A percentile compares a stretch with the other conserved stretches of the same genome.
phyloP scores from a whole-genome alignment of 1,140 invertebrate species.

The Sarcophaga peregrina region DNA sequence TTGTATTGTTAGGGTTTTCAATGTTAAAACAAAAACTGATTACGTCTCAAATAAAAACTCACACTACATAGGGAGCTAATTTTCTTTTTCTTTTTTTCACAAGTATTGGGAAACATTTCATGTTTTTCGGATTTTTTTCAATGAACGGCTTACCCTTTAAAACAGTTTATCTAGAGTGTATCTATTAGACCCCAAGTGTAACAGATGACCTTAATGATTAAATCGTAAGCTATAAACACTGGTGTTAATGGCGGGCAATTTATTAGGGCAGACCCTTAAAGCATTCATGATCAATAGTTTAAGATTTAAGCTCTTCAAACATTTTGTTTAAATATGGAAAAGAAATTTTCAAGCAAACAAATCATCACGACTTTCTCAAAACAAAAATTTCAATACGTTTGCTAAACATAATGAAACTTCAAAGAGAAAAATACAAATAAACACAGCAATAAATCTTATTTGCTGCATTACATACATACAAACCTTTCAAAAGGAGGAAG shows the following conservation, averaged over 20 bases:
- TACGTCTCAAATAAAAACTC: neutral
- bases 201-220: constrained; percentile 3
- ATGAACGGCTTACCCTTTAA: neutral
- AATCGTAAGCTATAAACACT: neutral
- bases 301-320: neutral
- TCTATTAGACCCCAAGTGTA: neutral
- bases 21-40: neutral
- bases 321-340: neutral
- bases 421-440: constrained; percentile 8
- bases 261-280: neutral
- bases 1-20: neutral
- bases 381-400: neutral
- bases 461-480: neutral
- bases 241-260: neutral
- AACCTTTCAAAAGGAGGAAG: too few relatives aligned
- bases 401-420: neutral
- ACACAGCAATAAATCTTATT: constrained; percentile 2
- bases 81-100: neutral
- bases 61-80: neutral
- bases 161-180: neutral
- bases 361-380: neutral
- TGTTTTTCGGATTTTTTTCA: neutral
- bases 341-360: neutral
- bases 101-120: neutral
- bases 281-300: neutral